phyloP scores from a whole-genome alignment of 2,797 vertebrate genomes.

The Channallabes apus region DNA sequence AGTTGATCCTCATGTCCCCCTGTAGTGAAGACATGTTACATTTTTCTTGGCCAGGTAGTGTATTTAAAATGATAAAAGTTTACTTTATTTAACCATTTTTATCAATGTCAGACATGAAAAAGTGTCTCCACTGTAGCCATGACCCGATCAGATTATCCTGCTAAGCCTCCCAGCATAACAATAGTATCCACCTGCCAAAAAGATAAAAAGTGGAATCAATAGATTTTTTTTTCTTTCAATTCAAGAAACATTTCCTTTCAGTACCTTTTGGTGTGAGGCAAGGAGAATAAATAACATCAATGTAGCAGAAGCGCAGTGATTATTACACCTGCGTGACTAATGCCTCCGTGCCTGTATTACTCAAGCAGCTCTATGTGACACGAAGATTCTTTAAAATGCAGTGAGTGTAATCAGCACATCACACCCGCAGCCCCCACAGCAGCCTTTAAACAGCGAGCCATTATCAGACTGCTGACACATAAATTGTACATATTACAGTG shows the following conservation, averaged over 20 bases:
- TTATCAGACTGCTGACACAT: conserved; percentile 54
- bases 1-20: too few species aligned
- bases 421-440: conserved; percentile 14
- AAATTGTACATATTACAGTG: conserved; percentile 50
- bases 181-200: conserved; percentile 83
- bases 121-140: conserved; percentile 91
- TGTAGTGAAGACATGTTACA: too few species aligned
- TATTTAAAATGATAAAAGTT: too few species aligned
- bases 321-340: conserved; percentile 48
- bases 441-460: conserved; percentile 47
- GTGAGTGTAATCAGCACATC: conserved; percentile 47
- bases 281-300: conserved; percentile 29
- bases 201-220: neutral
- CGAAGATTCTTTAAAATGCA: conserved; percentile 45
- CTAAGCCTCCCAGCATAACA: conserved; percentile 85
- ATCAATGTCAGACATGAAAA: conserved; percentile 64
- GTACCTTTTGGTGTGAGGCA: neutral
- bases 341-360: conserved; percentile 31
- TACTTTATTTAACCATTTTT: too few species aligned
- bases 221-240: neutral
- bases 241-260: neutral
- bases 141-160: conserved; percentile 88
- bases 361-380: conserved; percentile 8
- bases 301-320: conserved; percentile 38
- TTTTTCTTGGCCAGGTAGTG: too few species aligned